Evolutionary conservation across 2,113 vertebrate species (phyloP), one percentile per base, ranked within the genome.

Genomic region (Amia ocellicauda): DNA sequence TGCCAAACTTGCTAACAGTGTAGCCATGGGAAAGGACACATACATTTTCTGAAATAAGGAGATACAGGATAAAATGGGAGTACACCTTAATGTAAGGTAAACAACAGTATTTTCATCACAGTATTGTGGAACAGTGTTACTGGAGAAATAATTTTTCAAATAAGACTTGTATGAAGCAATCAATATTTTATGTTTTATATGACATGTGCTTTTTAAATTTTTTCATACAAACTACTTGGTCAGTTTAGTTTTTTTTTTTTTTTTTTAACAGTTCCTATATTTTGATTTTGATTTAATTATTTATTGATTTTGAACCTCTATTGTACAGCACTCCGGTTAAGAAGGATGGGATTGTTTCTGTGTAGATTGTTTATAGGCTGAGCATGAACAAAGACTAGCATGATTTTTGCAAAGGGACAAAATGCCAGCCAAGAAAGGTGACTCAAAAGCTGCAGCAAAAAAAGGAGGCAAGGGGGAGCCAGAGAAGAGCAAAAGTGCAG

Each of bases 351-450:
- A 64, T 64, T 64, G 11, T 62, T 50, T 47, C 31, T 45, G n/a
- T 67, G n/a, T 58, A 13, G 58, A 64, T 52, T n/a, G n/a, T n/a
- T n/a, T n/a, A n/a, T n/a, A n/a, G 50, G 54, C 56, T 4, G 29
- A 23, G 43, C 23, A 47, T 64, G 8, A 52, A 17, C 27, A 69
- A 69, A 60, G 47, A 69, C 64, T 79, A 78, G 74, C 63, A 91
- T 90, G 85, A 80, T 76, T 26, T 23, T 62, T 75, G 1, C 1
- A 1, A 62, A 3, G 64, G 16, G 2, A 74, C 66, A 47, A 75
- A 62, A 95, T 95, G 93, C 84, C 45, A 4, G 88, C 90, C 75
- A 94, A 94, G 80, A 96, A 93, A 77, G 78, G 60, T 80, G 89
- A 91, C 63, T 3, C 74, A 24, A 83, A 83, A 60, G 51, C 73